Evolutionary conservation across 1,140 invertebrate species (phyloP).

Genomic region (Philaenus spumarius): DNA sequence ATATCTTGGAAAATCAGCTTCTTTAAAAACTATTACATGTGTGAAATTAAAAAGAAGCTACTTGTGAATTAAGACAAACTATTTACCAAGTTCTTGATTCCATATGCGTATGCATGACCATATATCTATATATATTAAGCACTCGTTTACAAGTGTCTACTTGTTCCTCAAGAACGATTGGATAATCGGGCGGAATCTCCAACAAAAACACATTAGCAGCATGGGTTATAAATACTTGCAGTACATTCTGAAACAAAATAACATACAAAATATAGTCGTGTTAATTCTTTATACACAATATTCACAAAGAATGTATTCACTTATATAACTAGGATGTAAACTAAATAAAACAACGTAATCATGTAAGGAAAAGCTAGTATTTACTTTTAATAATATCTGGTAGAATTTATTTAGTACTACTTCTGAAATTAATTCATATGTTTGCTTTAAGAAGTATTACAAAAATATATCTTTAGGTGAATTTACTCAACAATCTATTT

Average conservation of each 20-base stretch:
- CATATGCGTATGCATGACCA: conserved; percentile 94
- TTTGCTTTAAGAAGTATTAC: too few relatives aligned
- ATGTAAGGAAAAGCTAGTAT: neutral
- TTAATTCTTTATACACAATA: too few relatives aligned
- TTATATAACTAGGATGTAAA: neutral
- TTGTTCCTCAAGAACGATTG: conserved; percentile 70
- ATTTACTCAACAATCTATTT: too few relatives aligned
- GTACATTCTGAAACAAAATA: conserved; percentile 75
- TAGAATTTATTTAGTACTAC: too few relatives aligned
- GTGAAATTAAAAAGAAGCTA: too few relatives aligned
- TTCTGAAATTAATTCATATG: too few relatives aligned
- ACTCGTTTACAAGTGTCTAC: conserved; percentile 95
- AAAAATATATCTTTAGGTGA: too few relatives aligned
- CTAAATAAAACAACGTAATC: too few relatives aligned
- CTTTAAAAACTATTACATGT: too few relatives aligned
- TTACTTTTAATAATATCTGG: neutral
- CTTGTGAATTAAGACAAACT: too few relatives aligned
- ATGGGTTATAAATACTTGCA: conserved; percentile 93
- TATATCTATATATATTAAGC: conserved; percentile 92
- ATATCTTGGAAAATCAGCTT: too few relatives aligned
- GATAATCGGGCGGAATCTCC: conserved; percentile 49
- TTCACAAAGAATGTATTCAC: neutral
- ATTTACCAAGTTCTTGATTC: conserved; percentile 84
- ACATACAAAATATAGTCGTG: too few relatives aligned
- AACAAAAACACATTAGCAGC: conserved; percentile 90